These are phyloP conservation scores for Typhlichthys eigenmanni DNA, from an alignment of 2,797 vertebrate species.

Conservation along the genomic window DNA sequence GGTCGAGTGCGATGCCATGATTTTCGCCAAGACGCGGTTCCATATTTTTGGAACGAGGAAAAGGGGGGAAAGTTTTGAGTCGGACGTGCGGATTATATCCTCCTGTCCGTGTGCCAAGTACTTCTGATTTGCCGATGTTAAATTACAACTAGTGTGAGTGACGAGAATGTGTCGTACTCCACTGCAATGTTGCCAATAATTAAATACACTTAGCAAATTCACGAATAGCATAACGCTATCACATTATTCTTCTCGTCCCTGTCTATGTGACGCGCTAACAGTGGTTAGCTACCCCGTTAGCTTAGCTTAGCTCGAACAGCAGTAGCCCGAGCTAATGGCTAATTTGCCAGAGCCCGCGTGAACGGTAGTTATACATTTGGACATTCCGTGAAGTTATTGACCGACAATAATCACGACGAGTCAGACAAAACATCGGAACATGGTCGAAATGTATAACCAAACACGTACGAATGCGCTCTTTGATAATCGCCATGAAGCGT, in stretches of 20 bases:
- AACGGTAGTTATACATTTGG: neutral
- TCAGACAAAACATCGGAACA: neutral
- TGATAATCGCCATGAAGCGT: slow-evolving; percentile 23
- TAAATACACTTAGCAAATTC: too few relatives aligned
- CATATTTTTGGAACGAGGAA: slow-evolving; percentile 8
- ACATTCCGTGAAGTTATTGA: neutral
- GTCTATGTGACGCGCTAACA: neutral
- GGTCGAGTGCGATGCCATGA: slow-evolving; percentile 17
- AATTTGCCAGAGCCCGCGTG: slow-evolving; percentile 49
- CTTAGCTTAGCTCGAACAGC: slow-evolving; percentile 36
- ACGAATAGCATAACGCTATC: neutral
- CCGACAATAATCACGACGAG: neutral
- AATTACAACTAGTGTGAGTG: slow-evolving; percentile 5
- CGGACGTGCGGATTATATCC: slow-evolving; percentile 12
- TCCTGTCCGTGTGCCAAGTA: slow-evolving; percentile 45
- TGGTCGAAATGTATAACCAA: fast-evolving
- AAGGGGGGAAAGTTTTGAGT: slow-evolving; percentile 9
- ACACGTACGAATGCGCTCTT: neutral
- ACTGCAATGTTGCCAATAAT: too few relatives aligned
- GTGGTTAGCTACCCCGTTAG: slow-evolving; percentile 26
- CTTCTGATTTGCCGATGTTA: slow-evolving; percentile 17
- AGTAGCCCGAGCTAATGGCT: slow-evolving; percentile 24
- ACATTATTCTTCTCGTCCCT: neutral
- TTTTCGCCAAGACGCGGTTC: slow-evolving; percentile 1
- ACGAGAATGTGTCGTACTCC: too few relatives aligned